phyloP scores from a whole-genome alignment of 2,888 invertebrate genomes.

The Lagria hirta region DNA sequence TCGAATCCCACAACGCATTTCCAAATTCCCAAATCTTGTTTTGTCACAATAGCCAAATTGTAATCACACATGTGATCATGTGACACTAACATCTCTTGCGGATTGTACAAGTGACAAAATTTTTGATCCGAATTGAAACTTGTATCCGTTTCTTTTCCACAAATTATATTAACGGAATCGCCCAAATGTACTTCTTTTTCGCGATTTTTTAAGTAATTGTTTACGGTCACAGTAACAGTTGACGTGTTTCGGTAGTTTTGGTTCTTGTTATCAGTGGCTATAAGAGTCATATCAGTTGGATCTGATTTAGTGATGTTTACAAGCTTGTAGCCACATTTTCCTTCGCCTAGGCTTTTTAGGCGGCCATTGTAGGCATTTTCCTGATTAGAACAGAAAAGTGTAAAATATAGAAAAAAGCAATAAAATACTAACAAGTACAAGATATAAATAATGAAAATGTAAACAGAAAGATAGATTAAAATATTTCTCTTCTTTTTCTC shows the following conservation, averaged over 20 bases:
- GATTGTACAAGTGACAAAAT: constrained; percentile 29
- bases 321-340: constrained; percentile 8
- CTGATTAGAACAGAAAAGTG: too few species aligned
- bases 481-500: neutral
- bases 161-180: neutral
- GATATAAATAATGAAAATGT: neutral
- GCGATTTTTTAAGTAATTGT: constrained; percentile 5
- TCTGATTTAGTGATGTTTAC: neutral
- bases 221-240: neutral
- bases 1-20: constrained; percentile 20
- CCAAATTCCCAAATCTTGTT: constrained; percentile 26
- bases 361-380: neutral
- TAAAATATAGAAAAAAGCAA: too few species aligned
- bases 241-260: constrained; percentile 3
- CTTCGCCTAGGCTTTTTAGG: constrained; percentile 3
- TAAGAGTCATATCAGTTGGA: neutral
- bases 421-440: too few species aligned
- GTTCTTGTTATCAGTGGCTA: constrained; percentile 4
- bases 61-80: constrained; percentile 13
- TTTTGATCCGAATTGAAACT: constrained; percentile 3
- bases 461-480: neutral
- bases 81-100: constrained; percentile 19
- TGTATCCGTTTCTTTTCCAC: constrained; percentile 3
- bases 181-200: constrained; percentile 1
- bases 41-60: constrained; percentile 7